Base-by-base conservation (phyloP, 2,113 vertebrate genomes). In the Misgurnus mizolepis region DNA sequence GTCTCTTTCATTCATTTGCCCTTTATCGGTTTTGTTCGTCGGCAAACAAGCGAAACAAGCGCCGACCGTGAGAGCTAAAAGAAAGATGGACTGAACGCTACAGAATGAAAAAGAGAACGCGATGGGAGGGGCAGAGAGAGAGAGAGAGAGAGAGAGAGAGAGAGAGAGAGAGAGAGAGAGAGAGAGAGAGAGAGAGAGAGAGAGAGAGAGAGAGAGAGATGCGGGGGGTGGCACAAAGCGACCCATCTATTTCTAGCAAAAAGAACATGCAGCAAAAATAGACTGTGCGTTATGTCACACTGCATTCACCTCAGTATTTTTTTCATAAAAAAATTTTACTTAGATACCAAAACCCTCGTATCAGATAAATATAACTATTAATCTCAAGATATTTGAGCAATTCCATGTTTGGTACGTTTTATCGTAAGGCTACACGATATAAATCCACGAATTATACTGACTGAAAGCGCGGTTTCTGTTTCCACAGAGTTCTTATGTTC, bases 231-330 rank as follows among this genome's bases (percentile, higher is more conserved):
- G 60, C 68, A 77, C 34, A 80, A 77, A 71, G 84, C 81, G 78
- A 79, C 83, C 82, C 81, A 86, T 86, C 87, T 71, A 80, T 34
- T 65, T 12, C 43, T 11, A 81, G 22, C 67, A 78, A 64, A 77
- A 75, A 60, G 83, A 89, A 87, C 83, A 91, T 89, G 86, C 80
- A 84, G 85, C 80, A 83, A 80, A 82, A 85, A 58, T n/a, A 60
- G 39, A 45, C 15, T 43, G 55, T n/a, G 65, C n/a, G 71, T 73
- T 73, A 34, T 34, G 27, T 34, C 27, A 34, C 1, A 34, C 27
- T 34, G 27, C 27, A 34, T 34, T 34, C 27, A 34, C 27, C 27
- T 34, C 27, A 34, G 3, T 50, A 14, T 50, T 50, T 50, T 10
- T 11, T 50, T 50, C 1, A 17, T 53, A 14, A 53, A 53, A 53